These are phyloP conservation scores for Auanema freiburgensis DNA, from an alignment of 2,888 invertebrate species.

Conservation along the genomic window DNA sequence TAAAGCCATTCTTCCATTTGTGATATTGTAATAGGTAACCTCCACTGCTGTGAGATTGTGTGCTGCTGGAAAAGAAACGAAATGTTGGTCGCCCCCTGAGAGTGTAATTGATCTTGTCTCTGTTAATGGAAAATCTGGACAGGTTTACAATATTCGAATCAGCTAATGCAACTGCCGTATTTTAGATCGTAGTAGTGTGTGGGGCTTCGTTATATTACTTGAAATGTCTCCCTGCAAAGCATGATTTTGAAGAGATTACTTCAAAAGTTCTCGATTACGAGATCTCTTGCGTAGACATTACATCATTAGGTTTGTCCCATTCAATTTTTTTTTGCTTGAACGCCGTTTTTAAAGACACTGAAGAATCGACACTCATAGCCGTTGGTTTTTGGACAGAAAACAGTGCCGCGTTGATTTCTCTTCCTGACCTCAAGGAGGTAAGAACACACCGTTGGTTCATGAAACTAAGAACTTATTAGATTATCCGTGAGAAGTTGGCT, in stretches of 20 bases:
- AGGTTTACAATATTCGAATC: conserved; percentile 28
- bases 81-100: conserved; percentile 30
- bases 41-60: conserved; percentile 78
- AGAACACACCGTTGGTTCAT: not conserved
- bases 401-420: conserved; percentile 80
- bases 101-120: conserved; percentile 50
- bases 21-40: too few species aligned
- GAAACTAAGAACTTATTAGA: conserved; percentile 10
- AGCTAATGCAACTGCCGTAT: conserved; percentile 17
- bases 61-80: conserved; percentile 69
- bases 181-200: conserved; percentile 42
- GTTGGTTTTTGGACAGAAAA: conserved; percentile 97
- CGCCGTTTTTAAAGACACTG: conserved; percentile 13
- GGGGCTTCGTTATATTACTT: conserved; percentile 42
- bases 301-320: conserved; percentile 71
- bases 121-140: conserved; percentile 61
- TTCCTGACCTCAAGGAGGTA: conserved; percentile 76
- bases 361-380: conserved; percentile 74
- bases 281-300: conserved; percentile 92
- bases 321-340: not conserved
- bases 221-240: conserved; percentile 24
- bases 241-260: conserved; percentile 29
- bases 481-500: conserved; percentile 34
- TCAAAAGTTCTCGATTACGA: conserved; percentile 80
- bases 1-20: too few species aligned